Base-by-base conservation (phyloP, 2,888 invertebrate genomes). In the Selenia dentaria region DNA sequence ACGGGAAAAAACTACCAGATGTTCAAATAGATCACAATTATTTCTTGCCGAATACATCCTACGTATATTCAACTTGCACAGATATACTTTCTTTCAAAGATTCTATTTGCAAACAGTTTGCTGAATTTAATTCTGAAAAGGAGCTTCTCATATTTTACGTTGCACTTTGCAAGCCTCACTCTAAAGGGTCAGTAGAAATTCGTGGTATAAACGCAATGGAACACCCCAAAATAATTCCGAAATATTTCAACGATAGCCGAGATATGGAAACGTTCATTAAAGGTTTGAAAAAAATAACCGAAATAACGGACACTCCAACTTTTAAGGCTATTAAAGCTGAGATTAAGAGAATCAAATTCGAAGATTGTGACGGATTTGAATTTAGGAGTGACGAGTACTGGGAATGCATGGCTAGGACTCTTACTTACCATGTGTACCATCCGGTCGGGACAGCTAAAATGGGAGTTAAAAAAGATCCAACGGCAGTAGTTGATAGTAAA, bases 1-100 rank as follows among this genome's bases (percentile, higher is more conserved):
- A 61, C 24, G 70, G 64, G 9, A 80, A 79, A 62, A 22, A 37
- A 2, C 54, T 86, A 10, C 88, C 89, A 2, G 88, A 88, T 54
- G 76, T 88, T 1, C 88, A 89, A 67, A 77, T 88, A 46, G 88
- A 88, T 50, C 88, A 88, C 31, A 88, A 88, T 47, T 89, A 87
- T 51, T 89, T 86, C 36, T 65, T 80, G 6, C 75, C 79, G 25
- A 83, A 87, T 26, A 83, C 86, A 5, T 72, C 85, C 0, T 77
- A 84, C 41, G 52, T 88, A 0, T 66, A 67, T 39, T 67, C 76
- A 2, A 76, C 74, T 64, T 89, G 89, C 51, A 70, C 51, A 39
- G 64, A 79, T 14, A 62, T 73, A 3, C 64, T 87, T 65, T 77
- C 74, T 1, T 83, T 75, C 12, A 70, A 74, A 33, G 72, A 79